Evolutionary conservation across 2,797 vertebrate species (phyloP), one percentile per base, ranked within the genome.

Genomic region (Delichon dasypus): DNA sequence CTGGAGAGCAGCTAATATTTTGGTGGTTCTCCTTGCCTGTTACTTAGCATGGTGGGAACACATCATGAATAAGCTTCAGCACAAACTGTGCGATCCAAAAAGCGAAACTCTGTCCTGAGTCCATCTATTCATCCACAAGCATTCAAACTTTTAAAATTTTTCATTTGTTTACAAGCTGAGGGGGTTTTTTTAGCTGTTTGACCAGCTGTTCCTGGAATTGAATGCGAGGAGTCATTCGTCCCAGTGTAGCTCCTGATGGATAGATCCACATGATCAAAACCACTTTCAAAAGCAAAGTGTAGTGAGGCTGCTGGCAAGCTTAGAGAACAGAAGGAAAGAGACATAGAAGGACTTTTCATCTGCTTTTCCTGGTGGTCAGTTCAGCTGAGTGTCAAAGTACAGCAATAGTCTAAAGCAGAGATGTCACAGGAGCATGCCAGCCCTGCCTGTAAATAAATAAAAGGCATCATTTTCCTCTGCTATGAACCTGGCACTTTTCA

Each of bases 301-400:
- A 88, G 42, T 80, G 53, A 79, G 77, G 47, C 62, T 78, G 90
- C 74, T 95, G 96, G 88, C 86, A 91, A 90, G 81, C 55, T 92
- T 42, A 60, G 58, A 55, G 27, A 36, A 82, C 55, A 90, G 91
- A 86, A 86, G 34, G 32, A 23, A 85, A 85, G 73, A 88, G 36
- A 85, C 85, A 96, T 91, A 96, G 95, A 95, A 86, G 62, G 58
- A 95, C 88, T 95, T 95, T 94, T 95, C 85, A 95, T 5, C 54
- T 66, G 58, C 73, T 93, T 91, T 94, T 94, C 79, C 70, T 78
- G 70, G 76, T 95, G 93, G 91, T 87, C 90, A 93, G 72, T 86
- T 91, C 90, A 94, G 66, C 83, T 61, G 83, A 88, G 77, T 88
- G 64, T 88, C 77, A 67, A 93, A 95, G 90, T 15, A 95, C 70